A percentile compares a stretch with the other conserved stretches of the same genome.
Conservation (phyloP, 2,888 invertebrate species). For the Tuta absoluta region DNA sequence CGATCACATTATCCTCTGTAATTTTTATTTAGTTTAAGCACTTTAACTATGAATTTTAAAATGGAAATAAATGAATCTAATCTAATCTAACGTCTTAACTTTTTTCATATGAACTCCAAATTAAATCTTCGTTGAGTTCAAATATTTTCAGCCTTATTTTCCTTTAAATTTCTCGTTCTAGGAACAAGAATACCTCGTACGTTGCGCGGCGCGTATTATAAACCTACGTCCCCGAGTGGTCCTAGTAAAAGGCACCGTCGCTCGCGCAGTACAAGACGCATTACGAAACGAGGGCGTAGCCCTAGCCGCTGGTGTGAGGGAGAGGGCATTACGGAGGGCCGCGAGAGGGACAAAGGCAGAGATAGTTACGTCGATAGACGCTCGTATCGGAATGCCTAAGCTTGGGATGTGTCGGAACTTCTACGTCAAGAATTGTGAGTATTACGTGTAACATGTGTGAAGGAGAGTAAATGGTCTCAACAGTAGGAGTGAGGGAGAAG, state of each 20-base stretch:
- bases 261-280: conserved; percentile 92
- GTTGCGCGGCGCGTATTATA: conserved; percentile 92
- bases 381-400: conserved; percentile 89
- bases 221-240: conserved; percentile 93
- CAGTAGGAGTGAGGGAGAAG: neutral
- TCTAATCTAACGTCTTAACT: too few species aligned
- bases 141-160: too few species aligned
- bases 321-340: conserved; percentile 71
- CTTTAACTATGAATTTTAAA: too few species aligned
- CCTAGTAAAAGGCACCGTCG: conserved; percentile 93
- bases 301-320: conserved; percentile 91
- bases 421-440: conserved; percentile 83
- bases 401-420: conserved; percentile 93
- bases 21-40: too few species aligned
- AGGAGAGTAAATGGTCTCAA: neutral
- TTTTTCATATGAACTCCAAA: too few species aligned
- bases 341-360: conserved; percentile 92
- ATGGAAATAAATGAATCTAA: too few species aligned
- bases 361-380: conserved; percentile 92
- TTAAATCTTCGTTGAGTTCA: neutral
- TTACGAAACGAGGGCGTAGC: conserved; percentile 88
- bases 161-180: conserved; percentile 43
- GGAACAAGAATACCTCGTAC: conserved; percentile 92
- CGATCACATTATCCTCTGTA: too few species aligned
- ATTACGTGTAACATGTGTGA: neutral